phyloP scores from a whole-genome alignment of 2,797 vertebrate species.

The Gallirallus australis region DNA sequence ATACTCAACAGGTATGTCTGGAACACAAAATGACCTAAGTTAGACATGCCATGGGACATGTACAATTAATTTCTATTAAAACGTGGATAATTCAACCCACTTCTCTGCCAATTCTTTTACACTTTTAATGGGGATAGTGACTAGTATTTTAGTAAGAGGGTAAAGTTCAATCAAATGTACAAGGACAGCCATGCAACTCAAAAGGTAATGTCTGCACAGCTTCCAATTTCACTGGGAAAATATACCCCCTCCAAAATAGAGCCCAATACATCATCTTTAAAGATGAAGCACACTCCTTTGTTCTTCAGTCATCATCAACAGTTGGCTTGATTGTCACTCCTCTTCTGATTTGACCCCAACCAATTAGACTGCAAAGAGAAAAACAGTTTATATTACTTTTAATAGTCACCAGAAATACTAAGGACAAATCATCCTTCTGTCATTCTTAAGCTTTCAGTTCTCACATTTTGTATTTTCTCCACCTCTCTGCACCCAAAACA shows the following conservation, averaged over 20 bases:
- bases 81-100: constrained; percentile 62
- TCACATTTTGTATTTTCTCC: background rate
- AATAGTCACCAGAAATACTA: background rate
- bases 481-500: background rate
- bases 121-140: constrained; percentile 68
- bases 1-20: constrained; percentile 62
- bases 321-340: constrained; percentile 99
- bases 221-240: constrained; percentile 72
- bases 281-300: constrained; percentile 59
- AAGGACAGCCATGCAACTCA: constrained; percentile 64
- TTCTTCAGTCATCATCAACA: constrained; percentile 93
- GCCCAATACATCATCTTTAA: constrained; percentile 50
- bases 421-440: background rate
- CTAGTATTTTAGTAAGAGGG: constrained; percentile 71
- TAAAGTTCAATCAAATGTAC: constrained; percentile 62
- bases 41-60: constrained; percentile 70
- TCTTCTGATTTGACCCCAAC: constrained; percentile 99
- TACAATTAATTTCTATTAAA: constrained; percentile 67
- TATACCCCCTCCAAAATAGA: constrained; percentile 57
- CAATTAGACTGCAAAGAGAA: constrained; percentile 90
- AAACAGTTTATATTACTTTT: background rate
- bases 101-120: constrained; percentile 61
- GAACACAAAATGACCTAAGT: constrained; percentile 72
- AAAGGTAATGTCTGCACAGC: constrained; percentile 57
- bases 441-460: background rate